phyloP scores from a whole-genome alignment of 2,888 invertebrate species.

The Pilophorus perplexus region DNA sequence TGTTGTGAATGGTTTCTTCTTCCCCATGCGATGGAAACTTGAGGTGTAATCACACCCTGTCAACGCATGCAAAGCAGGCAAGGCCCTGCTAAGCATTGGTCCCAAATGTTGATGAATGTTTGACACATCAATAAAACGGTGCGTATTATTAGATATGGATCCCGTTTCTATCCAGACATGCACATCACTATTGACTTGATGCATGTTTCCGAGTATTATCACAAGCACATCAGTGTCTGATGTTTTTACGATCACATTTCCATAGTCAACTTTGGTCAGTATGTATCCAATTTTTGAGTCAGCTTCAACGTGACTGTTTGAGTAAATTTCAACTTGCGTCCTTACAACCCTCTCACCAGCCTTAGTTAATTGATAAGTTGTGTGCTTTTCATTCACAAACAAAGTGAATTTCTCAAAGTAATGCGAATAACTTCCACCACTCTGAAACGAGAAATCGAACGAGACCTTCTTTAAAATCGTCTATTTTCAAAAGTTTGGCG shows the following conservation, averaged over 20 bases:
- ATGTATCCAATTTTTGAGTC: slow-evolving; percentile 48
- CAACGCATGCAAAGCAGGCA: slow-evolving; percentile 22
- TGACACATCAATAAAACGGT: slow-evolving; percentile 11
- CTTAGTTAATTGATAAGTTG: background rate
- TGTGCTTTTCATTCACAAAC: slow-evolving; percentile 41
- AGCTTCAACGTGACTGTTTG: slow-evolving; percentile 48
- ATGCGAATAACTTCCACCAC: slow-evolving; percentile 46
- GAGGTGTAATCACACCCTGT: slow-evolving; percentile 37
- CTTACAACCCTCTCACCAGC: background rate
- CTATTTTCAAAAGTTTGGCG: slow-evolving; percentile 48
- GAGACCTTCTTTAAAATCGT: slow-evolving; percentile 49
- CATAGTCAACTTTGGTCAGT: slow-evolving; percentile 44
- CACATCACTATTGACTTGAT: slow-evolving; percentile 3
- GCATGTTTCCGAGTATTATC: slow-evolving; percentile 28
- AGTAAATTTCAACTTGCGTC: slow-evolving; percentile 22
- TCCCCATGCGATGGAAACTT: slow-evolving; percentile 21
- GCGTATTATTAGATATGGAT: background rate
- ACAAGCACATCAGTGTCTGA: slow-evolving; percentile 34
- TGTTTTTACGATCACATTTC: slow-evolving; percentile 14
- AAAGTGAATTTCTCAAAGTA: slow-evolving; percentile 48
- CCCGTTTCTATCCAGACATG: slow-evolving; percentile 19
- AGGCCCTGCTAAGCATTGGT: slow-evolving; percentile 8
- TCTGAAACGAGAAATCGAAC: slow-evolving; percentile 49
- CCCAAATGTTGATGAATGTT: slow-evolving; percentile 4
- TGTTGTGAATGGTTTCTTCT: slow-evolving; percentile 20